Evolutionary conservation across 1,140 invertebrate species (phyloP).

Genomic region (Cotesia chilonis): DNA sequence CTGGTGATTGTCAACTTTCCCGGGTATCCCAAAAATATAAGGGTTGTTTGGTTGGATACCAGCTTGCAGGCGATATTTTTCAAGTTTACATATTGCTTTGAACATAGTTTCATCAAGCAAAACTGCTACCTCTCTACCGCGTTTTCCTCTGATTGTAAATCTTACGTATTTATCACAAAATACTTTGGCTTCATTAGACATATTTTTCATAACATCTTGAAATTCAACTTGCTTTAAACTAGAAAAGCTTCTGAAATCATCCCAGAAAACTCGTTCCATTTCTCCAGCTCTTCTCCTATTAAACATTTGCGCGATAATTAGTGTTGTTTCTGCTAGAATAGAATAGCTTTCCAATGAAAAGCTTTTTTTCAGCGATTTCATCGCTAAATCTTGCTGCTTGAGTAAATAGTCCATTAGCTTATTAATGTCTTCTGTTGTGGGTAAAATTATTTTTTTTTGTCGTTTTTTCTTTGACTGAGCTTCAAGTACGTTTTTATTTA

Average conservation of each 20-base stretch:
- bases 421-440: background rate
- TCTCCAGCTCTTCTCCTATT: background rate
- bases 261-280: background rate
- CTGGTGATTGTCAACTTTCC: no score
- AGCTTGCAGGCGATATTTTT: background rate
- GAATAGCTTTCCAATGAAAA: background rate
- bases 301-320: background rate
- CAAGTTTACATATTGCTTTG: background rate
- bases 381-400: background rate
- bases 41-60: background rate
- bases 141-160: background rate
- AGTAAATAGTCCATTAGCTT: background rate
- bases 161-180: conserved; percentile 4
- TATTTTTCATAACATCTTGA: background rate
- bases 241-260: background rate
- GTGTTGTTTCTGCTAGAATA: background rate
- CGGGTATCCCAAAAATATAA: background rate
- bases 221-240: background rate
- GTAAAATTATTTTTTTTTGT: conserved; percentile 1
- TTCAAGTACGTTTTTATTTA: background rate
- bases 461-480: background rate
- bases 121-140: background rate
- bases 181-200: background rate
- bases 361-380: background rate
- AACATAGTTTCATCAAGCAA: background rate